These are phyloP conservation scores for Ditylenchus weischeri DNA, from an alignment of 2,888 invertebrate genomes.

Conservation along the genomic window DNA sequence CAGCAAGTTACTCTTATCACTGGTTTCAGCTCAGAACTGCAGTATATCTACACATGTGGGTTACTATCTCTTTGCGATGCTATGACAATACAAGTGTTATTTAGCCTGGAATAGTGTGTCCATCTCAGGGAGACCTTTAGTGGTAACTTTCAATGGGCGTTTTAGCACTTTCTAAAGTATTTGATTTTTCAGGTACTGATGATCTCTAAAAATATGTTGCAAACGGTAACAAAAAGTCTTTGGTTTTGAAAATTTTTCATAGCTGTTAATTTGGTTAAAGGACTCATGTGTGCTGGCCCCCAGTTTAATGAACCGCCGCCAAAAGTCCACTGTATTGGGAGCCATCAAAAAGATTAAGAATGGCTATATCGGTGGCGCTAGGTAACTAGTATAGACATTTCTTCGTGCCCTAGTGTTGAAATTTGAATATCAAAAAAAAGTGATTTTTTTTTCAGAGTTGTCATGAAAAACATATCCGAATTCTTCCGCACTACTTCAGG, in stretches of 20 bases:
- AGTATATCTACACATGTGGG: conserved; percentile 69
- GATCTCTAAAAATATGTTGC: conserved; percentile 71
- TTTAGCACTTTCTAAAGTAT: background rate
- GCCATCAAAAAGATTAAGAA: conserved; percentile 96
- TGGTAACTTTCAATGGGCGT: background rate
- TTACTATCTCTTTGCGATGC: too few species aligned
- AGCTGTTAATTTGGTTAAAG: background rate
- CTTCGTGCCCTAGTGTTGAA: too few species aligned
- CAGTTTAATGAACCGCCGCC: conserved; percentile 27
- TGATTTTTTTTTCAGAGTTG: conserved; percentile 66
- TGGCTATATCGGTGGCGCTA: conserved; percentile 96
- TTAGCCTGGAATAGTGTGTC: conserved; percentile 86
- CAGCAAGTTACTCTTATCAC: too few species aligned
- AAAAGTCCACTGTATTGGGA: conserved; percentile 72
- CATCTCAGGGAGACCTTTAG: conserved; percentile 82
- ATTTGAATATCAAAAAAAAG: too few species aligned
- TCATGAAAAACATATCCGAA: conserved; percentile 86
- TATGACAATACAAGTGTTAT: too few species aligned
- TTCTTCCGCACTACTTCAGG: conserved; percentile 90
- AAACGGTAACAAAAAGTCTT: conserved; percentile 27
- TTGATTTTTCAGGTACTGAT: conserved; percentile 65
- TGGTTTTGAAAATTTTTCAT: background rate
- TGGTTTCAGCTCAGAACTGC: conserved; percentile 40
- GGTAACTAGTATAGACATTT: conserved; percentile 60
- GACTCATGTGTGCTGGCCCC: conserved; percentile 22